These are phyloP conservation scores for Premnoplex brunnescens DNA, from an alignment of 2,797 vertebrate genomes.

Conservation along the genomic window DNA sequence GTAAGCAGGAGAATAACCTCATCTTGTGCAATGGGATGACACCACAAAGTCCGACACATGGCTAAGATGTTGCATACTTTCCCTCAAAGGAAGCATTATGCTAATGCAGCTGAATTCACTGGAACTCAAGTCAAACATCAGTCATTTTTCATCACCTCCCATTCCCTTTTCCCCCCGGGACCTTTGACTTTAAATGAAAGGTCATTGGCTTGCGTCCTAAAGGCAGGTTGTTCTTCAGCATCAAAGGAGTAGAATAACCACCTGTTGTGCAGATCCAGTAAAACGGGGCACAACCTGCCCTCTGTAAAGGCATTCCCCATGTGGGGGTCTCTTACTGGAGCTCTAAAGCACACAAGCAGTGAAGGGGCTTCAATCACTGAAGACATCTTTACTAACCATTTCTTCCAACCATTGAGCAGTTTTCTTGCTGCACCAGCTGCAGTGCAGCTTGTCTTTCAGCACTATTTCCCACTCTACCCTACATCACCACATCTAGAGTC, in stretches of 20 bases:
- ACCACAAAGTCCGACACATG: not conserved
- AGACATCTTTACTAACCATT: not conserved
- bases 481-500: not conserved
- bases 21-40: not conserved
- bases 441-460: not conserved
- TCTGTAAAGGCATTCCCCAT: not conserved
- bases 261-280: not conserved
- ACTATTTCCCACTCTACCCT: not conserved
- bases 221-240: not conserved
- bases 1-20: not conserved
- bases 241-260: not conserved
- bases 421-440: not conserved
- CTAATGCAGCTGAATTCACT: not conserved
- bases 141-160: not conserved
- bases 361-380: not conserved
- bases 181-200: not conserved
- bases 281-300: not conserved
- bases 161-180: not conserved
- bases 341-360: not conserved
- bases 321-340: not conserved
- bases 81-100: not conserved
- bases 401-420: not conserved
- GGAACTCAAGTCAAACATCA: not conserved
- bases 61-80: not conserved
- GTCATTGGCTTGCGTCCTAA: not conserved